A percentile compares a stretch with the other conserved stretches of the same genome.
phyloP scores from a whole-genome alignment of 1,140 invertebrate species.

The Luehdorfia chinensis region DNA sequence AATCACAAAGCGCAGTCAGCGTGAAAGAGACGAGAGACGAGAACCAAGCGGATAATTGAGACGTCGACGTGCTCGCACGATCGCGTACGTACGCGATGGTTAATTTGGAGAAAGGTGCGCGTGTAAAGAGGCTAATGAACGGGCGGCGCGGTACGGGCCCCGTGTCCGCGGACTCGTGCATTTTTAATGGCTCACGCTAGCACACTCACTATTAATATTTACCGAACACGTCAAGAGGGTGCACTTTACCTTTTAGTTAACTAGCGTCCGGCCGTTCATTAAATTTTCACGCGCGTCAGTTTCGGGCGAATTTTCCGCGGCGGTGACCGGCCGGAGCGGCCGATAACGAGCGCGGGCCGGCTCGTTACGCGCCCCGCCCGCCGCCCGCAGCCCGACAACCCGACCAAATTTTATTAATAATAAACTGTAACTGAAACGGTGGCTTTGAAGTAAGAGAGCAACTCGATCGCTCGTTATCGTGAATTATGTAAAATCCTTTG shows the following conservation, averaged over 20 bases:
- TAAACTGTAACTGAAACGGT: constrained; percentile 70
- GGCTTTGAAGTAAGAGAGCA: constrained; percentile 65
- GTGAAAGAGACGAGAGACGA: constrained; percentile 27
- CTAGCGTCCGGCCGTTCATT: constrained; percentile 76
- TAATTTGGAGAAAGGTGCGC: constrained; percentile 42
- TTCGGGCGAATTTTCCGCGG: constrained; percentile 75
- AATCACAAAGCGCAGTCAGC: constrained; percentile 45
- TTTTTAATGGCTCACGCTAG: constrained; percentile 74
- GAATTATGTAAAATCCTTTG: constrained; percentile 67
- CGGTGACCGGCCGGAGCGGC: constrained; percentile 59
- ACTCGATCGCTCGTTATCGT: constrained; percentile 64
- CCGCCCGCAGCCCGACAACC: constrained; percentile 36
- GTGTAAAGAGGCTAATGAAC: constrained; percentile 67
- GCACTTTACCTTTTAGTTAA: constrained; percentile 77
- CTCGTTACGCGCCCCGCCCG: constrained; percentile 47
- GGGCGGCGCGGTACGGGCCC: constrained; percentile 26
- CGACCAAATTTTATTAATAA: constrained; percentile 70
- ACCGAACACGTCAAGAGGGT: constrained; percentile 76
- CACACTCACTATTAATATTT: constrained; percentile 76
- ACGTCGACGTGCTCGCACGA: constrained; percentile 17
- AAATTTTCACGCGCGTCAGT: constrained; percentile 77
- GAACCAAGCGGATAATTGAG: constrained; percentile 20
- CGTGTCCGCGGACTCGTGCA: constrained; percentile 71
- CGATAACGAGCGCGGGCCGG: constrained; percentile 63
- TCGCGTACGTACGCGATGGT: constrained; percentile 22